phyloP scores from a whole-genome alignment of 2,113 vertebrate species.

The Paracanthobrama guichenoti region DNA sequence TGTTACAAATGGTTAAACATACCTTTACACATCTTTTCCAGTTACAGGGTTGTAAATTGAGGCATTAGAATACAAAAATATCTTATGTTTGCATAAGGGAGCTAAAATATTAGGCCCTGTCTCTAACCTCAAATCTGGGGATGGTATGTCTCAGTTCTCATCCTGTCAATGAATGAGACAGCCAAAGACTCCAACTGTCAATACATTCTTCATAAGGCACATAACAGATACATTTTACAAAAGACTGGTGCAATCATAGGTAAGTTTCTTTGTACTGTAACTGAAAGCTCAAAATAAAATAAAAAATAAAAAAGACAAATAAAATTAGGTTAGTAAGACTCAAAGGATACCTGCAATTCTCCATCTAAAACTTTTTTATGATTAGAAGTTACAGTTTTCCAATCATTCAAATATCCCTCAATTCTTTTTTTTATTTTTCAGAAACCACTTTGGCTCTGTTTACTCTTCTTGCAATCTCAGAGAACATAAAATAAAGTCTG shows the following conservation, averaged over 20 bases:
- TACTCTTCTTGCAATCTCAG: not conserved
- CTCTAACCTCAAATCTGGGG: not conserved
- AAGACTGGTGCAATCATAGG: not conserved
- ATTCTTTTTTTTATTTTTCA: conserved; percentile 24
- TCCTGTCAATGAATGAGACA: not conserved
- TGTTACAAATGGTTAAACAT: not conserved
- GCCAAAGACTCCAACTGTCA: not conserved
- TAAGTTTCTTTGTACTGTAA: not conserved
- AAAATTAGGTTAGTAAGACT: not conserved
- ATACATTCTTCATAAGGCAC: not conserved
- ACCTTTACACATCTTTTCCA: not conserved
- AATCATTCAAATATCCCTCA: conserved; percentile 18
- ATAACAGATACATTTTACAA: not conserved
- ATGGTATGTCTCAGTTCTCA: not conserved
- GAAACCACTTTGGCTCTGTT: not conserved
- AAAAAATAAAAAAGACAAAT: not conserved
- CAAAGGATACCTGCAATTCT: not conserved
- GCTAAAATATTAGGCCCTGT: not conserved
- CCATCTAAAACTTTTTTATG: not conserved
- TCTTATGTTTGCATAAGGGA: not conserved
- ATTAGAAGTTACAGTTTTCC: not conserved
- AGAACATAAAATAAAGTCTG: conserved; percentile 37
- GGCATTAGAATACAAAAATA: not conserved
- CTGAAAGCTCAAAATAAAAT: not conserved
- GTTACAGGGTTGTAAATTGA: not conserved